Evolutionary conservation across 2,888 invertebrate species (phyloP), one percentile per base, ranked within the genome.

Genomic region (Acanthoscelides obtectus): DNA sequence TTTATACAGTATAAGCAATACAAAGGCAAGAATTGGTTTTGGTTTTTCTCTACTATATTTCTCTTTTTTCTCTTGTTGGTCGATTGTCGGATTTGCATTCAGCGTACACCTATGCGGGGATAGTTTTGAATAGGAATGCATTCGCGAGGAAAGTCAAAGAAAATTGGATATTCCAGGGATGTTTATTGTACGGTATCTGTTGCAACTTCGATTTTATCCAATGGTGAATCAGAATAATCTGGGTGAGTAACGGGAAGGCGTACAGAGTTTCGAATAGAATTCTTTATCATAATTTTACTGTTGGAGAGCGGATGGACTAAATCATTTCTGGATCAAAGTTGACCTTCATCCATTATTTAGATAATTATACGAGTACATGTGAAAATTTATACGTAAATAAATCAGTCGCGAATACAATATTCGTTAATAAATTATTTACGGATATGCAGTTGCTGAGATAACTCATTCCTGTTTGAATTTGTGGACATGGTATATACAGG

Each of bases 1-100:
- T 69, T 71, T 68, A 72, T 69, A 68, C 22, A 69, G 72, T 70
- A 70, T 74, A 71, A 70, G 71, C 45, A 71, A 73, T 69, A 22
- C 45, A 71, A 73, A 71, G 64, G 45, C 45, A 45, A 45, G 17
- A 45, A 45, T 45, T 45, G 45, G 45, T 45, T 45, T 45, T 45
- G 45, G 45, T 45, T 45, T 45, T 45, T 45, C 45, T 17, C 17
- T 17, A 1, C 45, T 45, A 45, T 45, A n/a, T n/a, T n/a, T n/a
- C 3, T 45, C 45, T 45, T 45, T 45, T 45, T 45, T 45, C 45
- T 45, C 17, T 45, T 45, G 45, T 45, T 17, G 45, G 12, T 45
- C 45, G 45, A 45, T 45, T 45, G 45, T 45, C 45, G 45, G 45
- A 45, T 45, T 45, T 45, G 45, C 45, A 45, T 45, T 6, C 45